Evolutionary conservation across 2,797 vertebrate species (phyloP), one percentile per base, ranked within the genome.

Genomic region (Catostomus latipinnis): DNA sequence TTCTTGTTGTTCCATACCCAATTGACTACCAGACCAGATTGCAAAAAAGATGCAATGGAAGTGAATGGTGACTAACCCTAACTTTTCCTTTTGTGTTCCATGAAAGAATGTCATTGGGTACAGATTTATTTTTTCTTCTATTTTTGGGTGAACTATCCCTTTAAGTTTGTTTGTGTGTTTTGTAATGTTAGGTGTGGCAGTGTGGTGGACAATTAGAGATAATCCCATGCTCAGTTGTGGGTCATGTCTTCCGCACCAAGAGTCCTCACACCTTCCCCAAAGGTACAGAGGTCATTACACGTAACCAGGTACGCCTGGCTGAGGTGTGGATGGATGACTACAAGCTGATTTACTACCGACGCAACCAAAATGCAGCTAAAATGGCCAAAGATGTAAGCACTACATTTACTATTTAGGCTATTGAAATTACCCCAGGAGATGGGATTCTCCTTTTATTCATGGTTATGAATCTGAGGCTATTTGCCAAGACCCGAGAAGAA

Each of bases 281-380:
- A 79, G 97, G 97, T 82, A 96, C 94, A 0, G 94, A 94, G 66
- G 96, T 98, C 57, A 98, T 99, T 85, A 95, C 95, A 16, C 94
- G 96, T 58, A 99, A 99, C 91, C 96, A 95, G 83, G 96, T 98
- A 63, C 96, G 96, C 63, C 91, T 98, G 90, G 97, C 98, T 0
- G 98, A 99, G 88, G 98, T 99, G 82, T 99, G 98, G 98, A 96
- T 99, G 97, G 97, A 97, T 0, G 87, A 90, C 57, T 98, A 95
- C 88, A 98, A 98, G 89, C 90, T 93, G 56, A 92, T 99, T 81
- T 99, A 88, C 92, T 99, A 99, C 86, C 91, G 96, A 1, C 93
- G 96, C 69, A 98, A 96, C 90, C 90, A 91, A 8, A 94, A 94
- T 1, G 97, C 97, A 0, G 94, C 90, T 0, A 85, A 86, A 67